Percentiles rank a stretch among this genome's conserved stretches.
phyloP scores from a whole-genome alignment of 2,888 invertebrate genomes.

The Phrixothrix hirtus region DNA sequence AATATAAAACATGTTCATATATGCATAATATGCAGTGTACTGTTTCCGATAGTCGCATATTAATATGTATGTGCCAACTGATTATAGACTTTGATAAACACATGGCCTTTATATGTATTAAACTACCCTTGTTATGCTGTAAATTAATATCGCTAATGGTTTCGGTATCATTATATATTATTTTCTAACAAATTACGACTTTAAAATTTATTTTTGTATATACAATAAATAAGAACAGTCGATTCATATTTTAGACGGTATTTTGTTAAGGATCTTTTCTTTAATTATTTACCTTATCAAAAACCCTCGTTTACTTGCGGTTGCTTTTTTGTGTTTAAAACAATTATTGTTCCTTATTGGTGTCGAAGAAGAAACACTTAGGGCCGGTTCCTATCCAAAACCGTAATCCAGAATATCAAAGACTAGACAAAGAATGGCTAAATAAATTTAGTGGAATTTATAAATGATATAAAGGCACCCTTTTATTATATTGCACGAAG shows the following conservation, averaged over 20 bases:
- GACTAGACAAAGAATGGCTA: too few relatives aligned
- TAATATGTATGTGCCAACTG: conserved; percentile 39
- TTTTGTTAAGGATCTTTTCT: neutral
- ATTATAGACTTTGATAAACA: conserved; percentile 38
- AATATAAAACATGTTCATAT: conserved; percentile 40
- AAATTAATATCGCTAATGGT: conserved; percentile 37
- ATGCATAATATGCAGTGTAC: conserved; percentile 41
- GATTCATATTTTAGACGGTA: neutral
- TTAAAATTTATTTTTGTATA: neutral
- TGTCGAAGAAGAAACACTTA: too few relatives aligned
- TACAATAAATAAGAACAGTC: neutral
- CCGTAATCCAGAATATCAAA: too few relatives aligned
- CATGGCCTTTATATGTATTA: conserved; percentile 34
- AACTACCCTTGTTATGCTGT: conserved; percentile 36
- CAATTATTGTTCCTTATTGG: too few relatives aligned
- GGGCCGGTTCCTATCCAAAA: too few relatives aligned
- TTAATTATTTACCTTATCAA: too few relatives aligned
- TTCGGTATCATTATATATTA: conserved; percentile 13
- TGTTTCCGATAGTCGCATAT: conserved; percentile 37
- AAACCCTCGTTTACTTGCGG: too few relatives aligned
- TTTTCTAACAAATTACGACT: conserved; percentile 2
- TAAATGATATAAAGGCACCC: too few relatives aligned
- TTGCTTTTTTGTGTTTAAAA: too few relatives aligned
- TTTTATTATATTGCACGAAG: too few relatives aligned
- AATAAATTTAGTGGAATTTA: too few relatives aligned